Conservation (phyloP, 2,113 vertebrate genomes). For the Gadus macrocephalus region DNA sequence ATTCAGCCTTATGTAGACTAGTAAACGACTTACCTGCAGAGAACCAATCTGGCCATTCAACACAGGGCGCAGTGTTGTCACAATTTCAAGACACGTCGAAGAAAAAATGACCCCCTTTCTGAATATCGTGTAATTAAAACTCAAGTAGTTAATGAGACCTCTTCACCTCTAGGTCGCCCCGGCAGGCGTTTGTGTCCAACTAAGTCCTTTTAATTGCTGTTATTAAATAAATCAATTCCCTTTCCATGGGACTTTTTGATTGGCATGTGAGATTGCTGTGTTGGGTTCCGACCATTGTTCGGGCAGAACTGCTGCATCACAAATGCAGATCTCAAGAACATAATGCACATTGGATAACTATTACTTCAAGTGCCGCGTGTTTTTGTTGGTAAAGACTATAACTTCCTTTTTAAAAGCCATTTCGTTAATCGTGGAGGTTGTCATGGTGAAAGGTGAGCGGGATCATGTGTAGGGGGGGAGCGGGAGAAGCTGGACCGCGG, state of each 20-base stretch:
- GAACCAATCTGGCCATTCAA: neutral
- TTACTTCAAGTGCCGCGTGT: constrained; percentile 63
- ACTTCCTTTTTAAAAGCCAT: constrained; percentile 62
- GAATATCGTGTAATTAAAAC: constrained; percentile 77
- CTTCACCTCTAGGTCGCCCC: constrained; percentile 75
- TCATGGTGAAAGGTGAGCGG: constrained; percentile 70
- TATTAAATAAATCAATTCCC: constrained; percentile 80
- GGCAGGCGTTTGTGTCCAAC: constrained; percentile 66
- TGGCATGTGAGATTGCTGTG: constrained; percentile 69
- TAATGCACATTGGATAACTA: constrained; percentile 60
- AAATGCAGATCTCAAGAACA: constrained; percentile 54
- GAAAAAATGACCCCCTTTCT: constrained; percentile 63
- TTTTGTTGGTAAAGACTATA: constrained; percentile 64
- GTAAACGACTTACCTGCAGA: neutral
- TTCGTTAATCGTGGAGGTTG: constrained; percentile 66
- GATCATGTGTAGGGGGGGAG: constrained; percentile 66
- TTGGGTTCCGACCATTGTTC: constrained; percentile 52
- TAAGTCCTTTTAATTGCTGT: constrained; percentile 78
- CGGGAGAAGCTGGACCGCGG: constrained; percentile 59
- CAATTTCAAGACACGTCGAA: constrained; percentile 72
- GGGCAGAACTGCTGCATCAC: constrained; percentile 29
- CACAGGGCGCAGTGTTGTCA: neutral
- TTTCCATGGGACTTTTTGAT: constrained; percentile 65
- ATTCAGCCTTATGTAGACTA: too few relatives aligned
- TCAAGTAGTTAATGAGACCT: constrained; percentile 82